Conservation (phyloP, 2,888 invertebrate species). For the Pterobdella sp. region DNA sequence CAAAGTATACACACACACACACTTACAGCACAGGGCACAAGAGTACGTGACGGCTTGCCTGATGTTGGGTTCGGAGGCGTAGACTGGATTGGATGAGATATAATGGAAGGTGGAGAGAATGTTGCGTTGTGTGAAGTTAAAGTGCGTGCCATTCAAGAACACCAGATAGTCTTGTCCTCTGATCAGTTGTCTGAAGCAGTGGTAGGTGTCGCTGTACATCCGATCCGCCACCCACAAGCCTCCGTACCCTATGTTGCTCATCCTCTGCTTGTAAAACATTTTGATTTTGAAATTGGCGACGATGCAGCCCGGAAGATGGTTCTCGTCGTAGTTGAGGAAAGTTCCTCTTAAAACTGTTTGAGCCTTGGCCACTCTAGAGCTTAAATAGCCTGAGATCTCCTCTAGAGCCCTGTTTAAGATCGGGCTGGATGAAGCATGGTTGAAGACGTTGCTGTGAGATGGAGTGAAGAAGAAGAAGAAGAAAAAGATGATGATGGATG, state of each 20-base stretch:
- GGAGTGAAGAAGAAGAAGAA: too few relatives aligned
- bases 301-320: background rate
- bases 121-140: background rate
- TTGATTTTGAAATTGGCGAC: slow-evolving; percentile 1
- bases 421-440: too few relatives aligned
- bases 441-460: too few relatives aligned
- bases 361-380: background rate
- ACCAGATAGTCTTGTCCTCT: background rate
- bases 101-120: background rate
- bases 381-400: background rate
- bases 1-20: background rate
- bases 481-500: too few relatives aligned
- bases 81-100: background rate
- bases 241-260: background rate
- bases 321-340: background rate
- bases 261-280: background rate
- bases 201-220: background rate
- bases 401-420: background rate
- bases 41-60: background rate
- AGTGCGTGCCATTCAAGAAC: background rate
- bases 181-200: background rate
- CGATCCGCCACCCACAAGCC: slow-evolving; percentile 1
- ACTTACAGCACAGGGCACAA: background rate
- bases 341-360: background rate
- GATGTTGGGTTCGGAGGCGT: background rate